Conservation (phyloP, 92 coral and sea anemone species). For the Porites lobata region DNA sequence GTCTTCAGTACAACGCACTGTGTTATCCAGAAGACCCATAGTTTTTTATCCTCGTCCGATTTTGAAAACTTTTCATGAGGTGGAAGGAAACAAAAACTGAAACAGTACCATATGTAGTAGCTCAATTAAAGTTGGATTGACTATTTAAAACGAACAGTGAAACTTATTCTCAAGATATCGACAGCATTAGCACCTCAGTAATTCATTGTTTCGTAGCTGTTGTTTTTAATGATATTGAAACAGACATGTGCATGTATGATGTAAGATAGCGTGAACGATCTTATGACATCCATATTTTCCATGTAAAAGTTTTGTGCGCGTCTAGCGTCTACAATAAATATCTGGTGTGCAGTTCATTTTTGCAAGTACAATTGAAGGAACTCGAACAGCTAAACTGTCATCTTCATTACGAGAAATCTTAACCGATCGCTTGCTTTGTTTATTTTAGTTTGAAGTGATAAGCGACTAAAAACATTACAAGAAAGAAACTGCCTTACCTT, state of each 20-base stretch:
- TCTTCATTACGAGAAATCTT: background rate
- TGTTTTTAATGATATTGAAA: background rate
- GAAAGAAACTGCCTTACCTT: background rate
- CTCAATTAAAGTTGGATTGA: too few species aligned
- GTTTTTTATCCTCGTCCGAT: too few species aligned
- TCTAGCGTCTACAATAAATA: too few species aligned
- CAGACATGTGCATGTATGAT: background rate
- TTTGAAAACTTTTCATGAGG: too few species aligned
- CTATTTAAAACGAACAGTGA: background rate
- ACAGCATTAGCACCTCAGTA: constrained; percentile 27
- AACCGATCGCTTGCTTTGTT: background rate
- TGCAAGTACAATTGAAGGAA: background rate
- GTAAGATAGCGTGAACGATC: background rate
- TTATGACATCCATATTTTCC: background rate
- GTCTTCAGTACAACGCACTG: too few species aligned
- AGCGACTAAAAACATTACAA: background rate
- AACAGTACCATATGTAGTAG: too few species aligned
- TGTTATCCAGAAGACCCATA: too few species aligned
- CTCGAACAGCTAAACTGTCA: background rate
- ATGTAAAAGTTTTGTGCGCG: too few species aligned
- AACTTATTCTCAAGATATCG: constrained; percentile 4
- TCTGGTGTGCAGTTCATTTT: too few species aligned
- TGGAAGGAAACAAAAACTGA: too few species aligned
- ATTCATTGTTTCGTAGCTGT: background rate
- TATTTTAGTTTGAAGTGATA: constrained; percentile 20